Conservation (phyloP, 2,113 vertebrate species). For the Setophaga coronata region DNA sequence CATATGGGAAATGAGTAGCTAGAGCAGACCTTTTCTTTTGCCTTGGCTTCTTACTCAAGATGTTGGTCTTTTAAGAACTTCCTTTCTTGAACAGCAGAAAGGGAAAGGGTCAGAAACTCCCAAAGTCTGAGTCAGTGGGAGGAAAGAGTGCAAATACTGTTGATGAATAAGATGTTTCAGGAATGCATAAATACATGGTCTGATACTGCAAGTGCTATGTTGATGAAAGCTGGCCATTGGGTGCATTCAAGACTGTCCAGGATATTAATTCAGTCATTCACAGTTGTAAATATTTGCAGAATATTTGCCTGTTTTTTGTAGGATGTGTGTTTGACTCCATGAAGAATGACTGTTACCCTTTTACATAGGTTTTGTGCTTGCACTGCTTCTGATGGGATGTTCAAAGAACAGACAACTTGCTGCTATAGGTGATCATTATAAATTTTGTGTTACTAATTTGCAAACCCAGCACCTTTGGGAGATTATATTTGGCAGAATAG, state of each 20-base stretch:
- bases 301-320: not conserved
- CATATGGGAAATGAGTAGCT: not conserved
- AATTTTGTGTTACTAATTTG: not conserved
- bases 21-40: not conserved
- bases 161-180: not conserved
- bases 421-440: not conserved
- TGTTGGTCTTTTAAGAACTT: not conserved
- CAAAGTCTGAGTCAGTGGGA: not conserved
- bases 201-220: not conserved
- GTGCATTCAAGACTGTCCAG: not conserved
- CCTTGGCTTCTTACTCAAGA: not conserved
- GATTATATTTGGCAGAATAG: not conserved
- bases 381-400: not conserved
- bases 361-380: not conserved
- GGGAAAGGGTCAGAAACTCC: not conserved
- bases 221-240: not conserved
- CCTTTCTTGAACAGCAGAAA: not conserved
- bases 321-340: not conserved
- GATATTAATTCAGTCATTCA: not conserved
- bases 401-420: not conserved
- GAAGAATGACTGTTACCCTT: not conserved
- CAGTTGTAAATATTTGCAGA: not conserved
- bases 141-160: not conserved
- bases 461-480: not conserved
- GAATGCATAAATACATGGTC: not conserved